Evolutionary conservation across 2,888 invertebrate genomes (phyloP).

Genomic region (Orchesella flavescens): DNA sequence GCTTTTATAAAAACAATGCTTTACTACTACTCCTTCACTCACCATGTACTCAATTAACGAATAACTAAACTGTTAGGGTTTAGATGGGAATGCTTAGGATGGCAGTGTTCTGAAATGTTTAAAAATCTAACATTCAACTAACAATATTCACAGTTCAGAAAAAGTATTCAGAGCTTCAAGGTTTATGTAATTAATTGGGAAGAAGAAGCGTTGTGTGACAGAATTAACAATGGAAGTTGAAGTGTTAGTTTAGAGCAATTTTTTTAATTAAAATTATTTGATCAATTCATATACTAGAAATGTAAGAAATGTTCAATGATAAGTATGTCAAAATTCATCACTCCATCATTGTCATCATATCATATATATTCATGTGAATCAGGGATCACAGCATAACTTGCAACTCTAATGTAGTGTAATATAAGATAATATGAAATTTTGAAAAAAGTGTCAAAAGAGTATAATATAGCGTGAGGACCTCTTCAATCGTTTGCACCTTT

Average conservation of each 20-base stretch:
- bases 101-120: not conserved
- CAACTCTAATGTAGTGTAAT: no score
- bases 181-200: not conserved
- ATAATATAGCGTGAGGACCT: no score
- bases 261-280: no score
- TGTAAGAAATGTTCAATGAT: not conserved
- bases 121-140: not conserved
- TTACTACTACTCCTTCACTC: not conserved
- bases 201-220: not conserved
- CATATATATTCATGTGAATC: not conserved
- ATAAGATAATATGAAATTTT: not conserved
- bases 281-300: not conserved
- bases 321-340: no score
- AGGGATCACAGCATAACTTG: no score
- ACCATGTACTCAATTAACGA: no score
- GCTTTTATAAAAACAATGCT: not conserved
- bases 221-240: not conserved
- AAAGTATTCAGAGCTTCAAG: not conserved
- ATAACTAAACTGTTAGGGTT: no score
- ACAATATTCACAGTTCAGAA: not conserved
- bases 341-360: not conserved
- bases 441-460: not conserved
- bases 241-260: not conserved
- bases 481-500: not conserved
- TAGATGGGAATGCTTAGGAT: not conserved